Evolutionary conservation across 2,888 invertebrate genomes (phyloP).

Genomic region (Galeopsomyia nigrocyanea): DNA sequence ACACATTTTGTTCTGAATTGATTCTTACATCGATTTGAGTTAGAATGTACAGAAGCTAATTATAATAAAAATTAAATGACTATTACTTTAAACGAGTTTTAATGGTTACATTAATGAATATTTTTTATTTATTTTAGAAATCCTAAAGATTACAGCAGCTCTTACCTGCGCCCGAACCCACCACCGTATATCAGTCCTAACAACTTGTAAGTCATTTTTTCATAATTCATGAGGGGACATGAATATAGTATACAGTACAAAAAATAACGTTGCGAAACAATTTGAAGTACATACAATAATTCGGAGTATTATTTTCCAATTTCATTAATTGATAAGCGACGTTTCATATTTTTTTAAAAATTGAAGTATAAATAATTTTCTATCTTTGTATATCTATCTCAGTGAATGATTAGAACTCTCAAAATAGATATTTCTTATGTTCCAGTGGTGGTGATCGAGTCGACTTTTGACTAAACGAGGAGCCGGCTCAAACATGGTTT

Average conservation of each 20-base stretch:
- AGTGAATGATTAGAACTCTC: neutral
- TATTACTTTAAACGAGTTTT: no score
- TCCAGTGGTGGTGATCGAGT: slow-evolving; percentile 62
- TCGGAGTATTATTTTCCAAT: neutral
- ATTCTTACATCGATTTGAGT: no score
- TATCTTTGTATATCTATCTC: no score
- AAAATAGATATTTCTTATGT: slow-evolving; percentile 1
- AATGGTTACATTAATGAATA: neutral
- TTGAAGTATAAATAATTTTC: no score
- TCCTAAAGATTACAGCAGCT: slow-evolving; percentile 61
- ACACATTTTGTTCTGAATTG: neutral
- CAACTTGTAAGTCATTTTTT: slow-evolving; percentile 66
- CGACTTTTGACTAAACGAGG: slow-evolving; percentile 72
- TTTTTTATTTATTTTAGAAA: slow-evolving; percentile 51
- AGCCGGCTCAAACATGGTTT: slow-evolving; percentile 72
- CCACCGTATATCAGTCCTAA: slow-evolving; percentile 73
- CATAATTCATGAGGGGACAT: no score
- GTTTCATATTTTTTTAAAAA: neutral
- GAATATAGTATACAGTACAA: no score
- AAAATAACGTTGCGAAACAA: no score
- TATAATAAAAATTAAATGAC: no score
- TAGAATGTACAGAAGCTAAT: no score
- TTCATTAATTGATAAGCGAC: neutral
- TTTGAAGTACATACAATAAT: no score
- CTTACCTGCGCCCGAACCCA: slow-evolving; percentile 71